Conservation (phyloP, 2,888 invertebrate species). For the Caenorhabditis imperialis region DNA sequence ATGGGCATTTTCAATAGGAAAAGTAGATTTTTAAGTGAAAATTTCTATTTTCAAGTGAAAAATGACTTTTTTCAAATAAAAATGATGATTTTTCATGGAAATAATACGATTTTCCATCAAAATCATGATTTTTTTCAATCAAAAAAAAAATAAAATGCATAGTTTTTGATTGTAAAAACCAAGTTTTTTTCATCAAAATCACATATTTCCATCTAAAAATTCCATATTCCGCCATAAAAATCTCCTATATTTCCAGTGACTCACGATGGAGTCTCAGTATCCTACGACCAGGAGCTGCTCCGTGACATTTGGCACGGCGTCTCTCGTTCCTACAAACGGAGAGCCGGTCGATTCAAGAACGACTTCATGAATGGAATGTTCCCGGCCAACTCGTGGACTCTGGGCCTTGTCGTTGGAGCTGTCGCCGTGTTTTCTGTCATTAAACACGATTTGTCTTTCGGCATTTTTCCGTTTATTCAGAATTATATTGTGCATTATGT, state of each 20-base stretch:
- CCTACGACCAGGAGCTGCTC: constrained; percentile 96
- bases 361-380: constrained; percentile 94
- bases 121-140: neutral
- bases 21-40: too few relatives aligned
- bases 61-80: too few relatives aligned
- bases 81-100: too few relatives aligned
- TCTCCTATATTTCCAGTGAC: constrained; percentile 82
- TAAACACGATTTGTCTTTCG: constrained; percentile 82
- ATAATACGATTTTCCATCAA: too few relatives aligned
- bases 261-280: constrained; percentile 97
- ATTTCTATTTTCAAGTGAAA: too few relatives aligned
- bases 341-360: constrained; percentile 91
- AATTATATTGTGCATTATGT: constrained; percentile 81
- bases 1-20: too few relatives aligned
- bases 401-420: constrained; percentile 88
- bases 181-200: too few relatives aligned
- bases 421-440: constrained; percentile 83
- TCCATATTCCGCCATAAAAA: neutral
- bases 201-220: too few relatives aligned
- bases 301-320: constrained; percentile 95
- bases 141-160: neutral
- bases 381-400: constrained; percentile 91
- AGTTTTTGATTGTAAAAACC: too few relatives aligned
- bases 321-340: constrained; percentile 93
- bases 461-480: constrained; percentile 86